Percentiles rank a stretch among this genome's conserved stretches.
These are phyloP conservation scores for Meda fulgida DNA, from an alignment of 2,797 vertebrate genomes.

Conservation along the genomic window DNA sequence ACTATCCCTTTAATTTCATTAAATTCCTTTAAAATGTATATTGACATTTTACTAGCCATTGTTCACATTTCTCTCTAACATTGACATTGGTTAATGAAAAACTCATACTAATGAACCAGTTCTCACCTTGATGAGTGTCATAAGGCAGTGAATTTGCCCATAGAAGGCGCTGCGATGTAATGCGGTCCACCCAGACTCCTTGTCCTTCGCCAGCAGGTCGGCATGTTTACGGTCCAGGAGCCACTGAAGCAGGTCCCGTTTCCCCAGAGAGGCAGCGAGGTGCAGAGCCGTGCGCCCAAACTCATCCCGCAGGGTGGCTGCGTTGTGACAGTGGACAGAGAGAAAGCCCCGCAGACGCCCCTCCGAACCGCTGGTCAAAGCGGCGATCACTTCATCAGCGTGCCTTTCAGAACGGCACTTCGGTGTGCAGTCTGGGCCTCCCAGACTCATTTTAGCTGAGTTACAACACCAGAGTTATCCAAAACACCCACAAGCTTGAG, in stretches of 20 bases:
- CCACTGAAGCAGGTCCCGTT: slow-evolving; percentile 90
- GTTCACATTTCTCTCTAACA: neutral
- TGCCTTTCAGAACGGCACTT: slow-evolving; percentile 93
- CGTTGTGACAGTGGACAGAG: slow-evolving; percentile 89
- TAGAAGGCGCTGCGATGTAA: slow-evolving; percentile 96
- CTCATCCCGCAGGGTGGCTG: slow-evolving; percentile 84
- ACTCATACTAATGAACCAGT: neutral
- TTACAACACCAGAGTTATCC: slow-evolving; percentile 42
- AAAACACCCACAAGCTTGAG: slow-evolving; percentile 49
- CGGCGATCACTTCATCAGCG: slow-evolving; percentile 89
- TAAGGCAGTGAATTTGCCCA: slow-evolving; percentile 93
- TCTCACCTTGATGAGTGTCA: slow-evolving; percentile 88
- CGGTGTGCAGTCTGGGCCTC: slow-evolving; percentile 86
- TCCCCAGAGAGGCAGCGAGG: slow-evolving; percentile 90
- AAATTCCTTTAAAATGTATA: neutral
- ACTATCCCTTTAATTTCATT: neutral
- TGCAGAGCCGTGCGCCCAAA: slow-evolving; percentile 93
- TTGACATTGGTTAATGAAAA: neutral
- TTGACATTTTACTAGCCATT: neutral
- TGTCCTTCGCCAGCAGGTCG: slow-evolving; percentile 88
- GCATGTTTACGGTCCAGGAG: slow-evolving; percentile 86
- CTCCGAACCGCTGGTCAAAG: slow-evolving; percentile 88
- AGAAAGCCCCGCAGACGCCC: slow-evolving; percentile 88
- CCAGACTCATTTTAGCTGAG: slow-evolving; percentile 84
- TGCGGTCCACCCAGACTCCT: slow-evolving; percentile 96